Evolutionary conservation across 2,113 vertebrate species (phyloP).

Genomic region (Oryzias celebensis): DNA sequence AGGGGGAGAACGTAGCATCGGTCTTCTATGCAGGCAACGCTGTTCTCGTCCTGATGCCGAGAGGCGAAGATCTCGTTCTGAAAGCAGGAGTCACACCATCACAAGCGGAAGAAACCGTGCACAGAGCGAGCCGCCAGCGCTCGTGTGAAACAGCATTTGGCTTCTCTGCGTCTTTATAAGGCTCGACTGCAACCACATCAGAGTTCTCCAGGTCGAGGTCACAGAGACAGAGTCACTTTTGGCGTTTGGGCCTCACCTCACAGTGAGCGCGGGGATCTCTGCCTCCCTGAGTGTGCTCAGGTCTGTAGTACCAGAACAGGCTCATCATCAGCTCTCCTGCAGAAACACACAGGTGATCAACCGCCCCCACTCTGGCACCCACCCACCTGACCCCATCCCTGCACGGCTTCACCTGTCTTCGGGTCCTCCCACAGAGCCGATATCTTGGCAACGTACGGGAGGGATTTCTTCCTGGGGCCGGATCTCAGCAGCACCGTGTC

Average conservation of each 20-base stretch:
- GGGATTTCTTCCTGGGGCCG: slow-evolving; percentile 93
- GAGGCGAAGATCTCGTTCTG: slow-evolving; percentile 99
- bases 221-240: slow-evolving; percentile 25
- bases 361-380: too few species aligned
- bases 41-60: slow-evolving; percentile 98
- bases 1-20: slow-evolving; percentile 98
- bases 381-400: too few species aligned
- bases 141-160: slow-evolving; percentile 6
- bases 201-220: slow-evolving; percentile 4
- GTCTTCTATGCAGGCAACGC: slow-evolving; percentile 99
- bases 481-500: slow-evolving; percentile 96
- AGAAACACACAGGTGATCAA: slow-evolving; percentile 28
- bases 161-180: not conserved
- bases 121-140: slow-evolving; percentile 2
- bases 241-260: slow-evolving; percentile 82
- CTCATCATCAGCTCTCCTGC: slow-evolving; percentile 99
- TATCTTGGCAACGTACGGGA: slow-evolving; percentile 97
- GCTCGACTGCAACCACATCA: not conserved
- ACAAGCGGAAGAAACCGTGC: slow-evolving; percentile 17
- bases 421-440: slow-evolving; percentile 97
- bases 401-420: slow-evolving; percentile 84
- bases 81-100: slow-evolving; percentile 37
- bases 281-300: slow-evolving; percentile 98
- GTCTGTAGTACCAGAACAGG: slow-evolving; percentile 98
- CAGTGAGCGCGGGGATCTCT: slow-evolving; percentile 94